Base-by-base conservation (phyloP, 2,113 vertebrate genomes). In the Otus sunia region DNA sequence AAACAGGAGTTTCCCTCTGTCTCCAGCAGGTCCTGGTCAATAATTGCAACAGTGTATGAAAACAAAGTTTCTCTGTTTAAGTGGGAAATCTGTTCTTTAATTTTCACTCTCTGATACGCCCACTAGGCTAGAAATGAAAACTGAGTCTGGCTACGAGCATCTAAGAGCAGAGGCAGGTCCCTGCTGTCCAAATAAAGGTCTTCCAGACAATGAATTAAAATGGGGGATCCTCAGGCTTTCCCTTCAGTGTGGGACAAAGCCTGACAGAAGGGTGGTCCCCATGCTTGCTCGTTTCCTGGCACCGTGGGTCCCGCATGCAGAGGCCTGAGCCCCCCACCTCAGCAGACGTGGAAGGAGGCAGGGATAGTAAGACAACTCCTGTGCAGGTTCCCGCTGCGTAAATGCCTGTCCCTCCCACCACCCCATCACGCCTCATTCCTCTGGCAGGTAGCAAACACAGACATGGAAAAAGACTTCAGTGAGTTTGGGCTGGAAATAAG, bases 251-350 rank as follows among this genome's bases (percentile, higher is more conserved):
- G 56, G 49, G 50, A 39, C 39, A 64, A 67, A 81, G 6, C 43
- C 45, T 64, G 45, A 25, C 5, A 67, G 53, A 83, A 41, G 13
- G 30, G 1, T 39, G 22, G 15, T 63, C 16, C 15, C 52, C 5
- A 3, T 55, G 15, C 17, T 80, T 39, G 4, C 36, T 67, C 1
- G 2, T 63, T 91, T 91, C 60, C 43, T 15, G 23, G 25, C 43
- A 43, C 20, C 0, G 0, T 37, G 37, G 34, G 15, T 92, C 32
- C 55, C 26, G 9, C 1, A 5, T 2, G 7, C 39, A 43, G 34
- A 41, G 25, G 21, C 49, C 20, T 37, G n/a, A 56, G 34, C 32
- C 47, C 1, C 0, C 34, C 9, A 14, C 29, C 55, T 58, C 8
- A 1, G 45, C 45, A 86, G 47, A 25, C 2, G 0, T 4, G 32